A percentile compares a stretch with the other conserved stretches of the same genome.
Evolutionary conservation across 1,140 invertebrate species (phyloP).

Genomic region (Chionoecetes opilio): DNA sequence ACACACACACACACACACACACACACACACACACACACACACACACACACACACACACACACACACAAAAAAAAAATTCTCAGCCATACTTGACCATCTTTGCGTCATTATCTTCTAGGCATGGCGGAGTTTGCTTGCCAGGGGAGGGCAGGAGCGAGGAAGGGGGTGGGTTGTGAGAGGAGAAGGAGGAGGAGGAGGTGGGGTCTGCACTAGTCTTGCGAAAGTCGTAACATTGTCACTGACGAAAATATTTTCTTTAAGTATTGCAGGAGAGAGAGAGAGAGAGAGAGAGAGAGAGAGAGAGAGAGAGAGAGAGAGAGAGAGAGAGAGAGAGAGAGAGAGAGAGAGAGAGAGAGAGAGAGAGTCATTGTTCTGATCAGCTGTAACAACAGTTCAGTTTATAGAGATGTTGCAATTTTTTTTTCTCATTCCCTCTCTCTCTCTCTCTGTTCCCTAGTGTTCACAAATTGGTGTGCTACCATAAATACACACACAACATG

Average conservation of each 20-base stretch:
- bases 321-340: constrained; percentile 29
- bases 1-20: constrained; percentile 27
- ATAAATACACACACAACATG: not conserved
- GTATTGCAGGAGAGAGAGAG: constrained; percentile 3
- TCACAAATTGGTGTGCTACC: not conserved
- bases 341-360: not conserved
- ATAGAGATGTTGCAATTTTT: too few species aligned
- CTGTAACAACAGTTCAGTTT: too few species aligned
- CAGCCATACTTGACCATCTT: not conserved
- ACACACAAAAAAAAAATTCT: not conserved
- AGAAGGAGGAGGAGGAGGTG: not conserved
- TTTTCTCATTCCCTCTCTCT: constrained; percentile 48
- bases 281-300: constrained; percentile 24
- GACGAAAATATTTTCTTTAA: constrained; percentile 6
- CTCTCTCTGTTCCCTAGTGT: not conserved
- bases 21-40: constrained; percentile 27
- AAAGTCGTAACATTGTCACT: not conserved
- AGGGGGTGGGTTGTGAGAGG: not conserved
- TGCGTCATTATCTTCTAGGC: constrained; percentile 5
- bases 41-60: not conserved
- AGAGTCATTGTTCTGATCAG: too few species aligned
- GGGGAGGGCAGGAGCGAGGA: not conserved
- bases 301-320: not conserved
- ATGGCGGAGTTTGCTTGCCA: not conserved
- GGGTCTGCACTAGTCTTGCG: constrained; percentile 13